Percentiles rank a stretch among this genome's conserved stretches.
Conservation (phyloP, 2,113 vertebrate species). For the Laterallus jamaicensis region DNA sequence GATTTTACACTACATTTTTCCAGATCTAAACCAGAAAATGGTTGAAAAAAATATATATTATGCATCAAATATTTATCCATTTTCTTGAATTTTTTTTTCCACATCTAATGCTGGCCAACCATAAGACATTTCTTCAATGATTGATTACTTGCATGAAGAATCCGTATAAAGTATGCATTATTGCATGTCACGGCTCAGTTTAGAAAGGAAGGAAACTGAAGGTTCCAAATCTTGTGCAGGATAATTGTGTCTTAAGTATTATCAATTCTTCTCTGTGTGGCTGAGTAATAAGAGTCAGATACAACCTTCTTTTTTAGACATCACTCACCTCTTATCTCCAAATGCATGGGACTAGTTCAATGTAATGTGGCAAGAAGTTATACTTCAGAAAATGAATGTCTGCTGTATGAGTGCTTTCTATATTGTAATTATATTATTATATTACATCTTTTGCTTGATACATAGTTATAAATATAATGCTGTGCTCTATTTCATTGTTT, state of each 20-base stretch:
- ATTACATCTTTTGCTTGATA: neutral
- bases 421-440: neutral
- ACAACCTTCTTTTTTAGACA: neutral
- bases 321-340: neutral
- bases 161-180: neutral
- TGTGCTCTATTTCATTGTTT: neutral
- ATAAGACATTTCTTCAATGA: neutral
- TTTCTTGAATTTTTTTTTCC: neutral
- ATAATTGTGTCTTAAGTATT: neutral
- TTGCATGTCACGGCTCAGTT: neutral
- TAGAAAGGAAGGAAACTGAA: neutral
- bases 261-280: neutral
- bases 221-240: neutral
- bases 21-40: neutral
- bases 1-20: neutral
- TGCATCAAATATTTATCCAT: neutral
- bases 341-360: neutral
- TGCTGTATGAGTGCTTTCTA: neutral
- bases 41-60: neutral
- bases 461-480: neutral
- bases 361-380: neutral
- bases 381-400: neutral
- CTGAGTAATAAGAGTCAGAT: neutral
- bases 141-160: neutral
- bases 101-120: neutral